Conservation (phyloP, 2,113 vertebrate species). For the Ciconia maguari region DNA sequence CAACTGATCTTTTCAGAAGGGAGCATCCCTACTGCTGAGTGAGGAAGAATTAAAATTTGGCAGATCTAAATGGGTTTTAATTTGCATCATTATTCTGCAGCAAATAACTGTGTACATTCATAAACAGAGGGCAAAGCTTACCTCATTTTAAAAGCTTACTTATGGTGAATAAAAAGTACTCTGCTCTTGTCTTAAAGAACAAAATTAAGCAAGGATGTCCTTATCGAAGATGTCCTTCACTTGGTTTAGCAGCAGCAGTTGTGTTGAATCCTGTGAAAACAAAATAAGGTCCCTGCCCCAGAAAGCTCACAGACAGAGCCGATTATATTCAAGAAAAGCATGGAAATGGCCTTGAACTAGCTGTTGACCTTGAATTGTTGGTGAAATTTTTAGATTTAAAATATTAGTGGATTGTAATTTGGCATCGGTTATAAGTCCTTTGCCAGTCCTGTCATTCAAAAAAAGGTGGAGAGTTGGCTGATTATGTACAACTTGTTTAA, state of each 20-base stretch:
- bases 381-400: background rate
- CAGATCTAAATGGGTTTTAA: background rate
- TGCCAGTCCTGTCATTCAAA: background rate
- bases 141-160: background rate
- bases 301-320: background rate
- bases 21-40: background rate
- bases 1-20: background rate
- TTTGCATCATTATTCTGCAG: background rate
- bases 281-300: background rate
- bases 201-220: background rate
- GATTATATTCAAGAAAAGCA: background rate
- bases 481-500: background rate
- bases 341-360: background rate
- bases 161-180: background rate
- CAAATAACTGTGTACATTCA: background rate
- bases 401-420: too few species aligned
- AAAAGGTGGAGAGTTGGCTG: background rate
- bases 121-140: background rate
- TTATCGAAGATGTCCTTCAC: background rate
- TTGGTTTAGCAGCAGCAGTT: background rate
- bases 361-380: conserved; percentile 18
- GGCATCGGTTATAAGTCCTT: background rate
- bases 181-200: background rate
- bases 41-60: background rate
- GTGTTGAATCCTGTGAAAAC: background rate